Evolutionary conservation across 1,140 invertebrate genomes (phyloP), one percentile per base, ranked within the genome.

Genomic region (Melanaphis sacchari): DNA sequence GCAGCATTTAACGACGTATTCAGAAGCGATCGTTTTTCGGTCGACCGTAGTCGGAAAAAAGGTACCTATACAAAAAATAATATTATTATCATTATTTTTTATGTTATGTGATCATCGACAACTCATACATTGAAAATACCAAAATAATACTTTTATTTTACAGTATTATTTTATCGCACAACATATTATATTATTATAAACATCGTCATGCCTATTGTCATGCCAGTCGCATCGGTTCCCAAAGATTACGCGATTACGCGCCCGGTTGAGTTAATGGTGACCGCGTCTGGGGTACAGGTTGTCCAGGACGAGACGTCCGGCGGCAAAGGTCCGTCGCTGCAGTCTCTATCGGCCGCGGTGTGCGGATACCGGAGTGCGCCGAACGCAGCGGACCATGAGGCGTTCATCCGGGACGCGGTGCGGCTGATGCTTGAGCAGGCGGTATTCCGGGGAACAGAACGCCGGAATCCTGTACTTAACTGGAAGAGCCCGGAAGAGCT

Each of bases 371-470:
- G 59, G 24, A 96, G 96, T 94, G 94, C 96, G 21, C 96, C 97
- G 0, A 95, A 96, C 40, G 95, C 96, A 93, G 94, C 95, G 7
- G 95, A 96, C 22, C 97, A 98, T 94, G 97, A 98, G 94, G 96
- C 96, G 41, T 98, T 98, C 94, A 95, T 98, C 40, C 95, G 96
- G 49, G 95, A 96, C 81, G 96, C 97, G 89, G 95, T 97, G 7
- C 97, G 98, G 90, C 95, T 98, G 84, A 95, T 98, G 84, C 95
- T 98, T 36, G 96, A 97, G 90, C 95, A 97, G 81, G 97, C 97
- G 11, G 96, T 98, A 31, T 98, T 98, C 94, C 96, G 97, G 94
- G 97, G 97, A 38, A 97, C 97, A 2, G 96, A 96, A 84, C 96
- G 97, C 66, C 96, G 96, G 18, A 96, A 96, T 81, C 96, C 96